Conservation (phyloP, 2,888 invertebrate species). For the Epinotia brunnichana region DNA sequence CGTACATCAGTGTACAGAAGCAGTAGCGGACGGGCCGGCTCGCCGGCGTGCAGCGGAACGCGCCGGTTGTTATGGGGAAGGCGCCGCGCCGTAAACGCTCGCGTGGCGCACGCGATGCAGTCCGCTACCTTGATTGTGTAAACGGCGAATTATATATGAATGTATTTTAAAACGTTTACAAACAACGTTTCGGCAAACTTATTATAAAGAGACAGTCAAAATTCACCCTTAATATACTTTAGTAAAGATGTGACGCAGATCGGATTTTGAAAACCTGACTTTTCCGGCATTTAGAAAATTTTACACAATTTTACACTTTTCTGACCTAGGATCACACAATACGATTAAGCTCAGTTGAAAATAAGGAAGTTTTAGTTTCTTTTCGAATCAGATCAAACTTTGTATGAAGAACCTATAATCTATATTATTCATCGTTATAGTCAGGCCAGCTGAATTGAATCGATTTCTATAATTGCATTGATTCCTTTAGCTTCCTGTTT, state of each 20-base stretch:
- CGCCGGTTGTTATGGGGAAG: slow-evolving; percentile 44
- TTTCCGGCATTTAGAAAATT: too few relatives aligned
- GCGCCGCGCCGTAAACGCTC: slow-evolving; percentile 41
- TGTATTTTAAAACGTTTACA: slow-evolving; percentile 41
- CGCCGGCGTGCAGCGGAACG: slow-evolving; percentile 41
- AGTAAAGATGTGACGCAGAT: not conserved
- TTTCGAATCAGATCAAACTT: too few relatives aligned
- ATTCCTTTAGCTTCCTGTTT: too few relatives aligned
- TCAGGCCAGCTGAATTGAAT: too few relatives aligned
- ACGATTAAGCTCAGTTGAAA: too few relatives aligned
- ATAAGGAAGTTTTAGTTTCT: too few relatives aligned
- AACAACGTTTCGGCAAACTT: slow-evolving; percentile 26
- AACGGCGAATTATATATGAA: slow-evolving; percentile 40
- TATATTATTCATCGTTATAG: too few relatives aligned
- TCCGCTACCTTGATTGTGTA: slow-evolving; percentile 41
- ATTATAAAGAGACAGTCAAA: slow-evolving; percentile 6
- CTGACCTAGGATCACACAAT: too few relatives aligned
- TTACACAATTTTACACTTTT: too few relatives aligned
- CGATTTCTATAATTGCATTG: too few relatives aligned
- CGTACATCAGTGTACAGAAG: slow-evolving; percentile 2
- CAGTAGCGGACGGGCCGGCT: slow-evolving; percentile 25
- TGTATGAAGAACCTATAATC: too few relatives aligned
- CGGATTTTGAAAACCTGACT: not conserved
- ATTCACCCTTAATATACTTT: not conserved
- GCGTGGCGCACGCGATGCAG: slow-evolving; percentile 48